These are phyloP conservation scores for Struthio camelus DNA, from an alignment of 2,113 vertebrate genomes.

Conservation along the genomic window DNA sequence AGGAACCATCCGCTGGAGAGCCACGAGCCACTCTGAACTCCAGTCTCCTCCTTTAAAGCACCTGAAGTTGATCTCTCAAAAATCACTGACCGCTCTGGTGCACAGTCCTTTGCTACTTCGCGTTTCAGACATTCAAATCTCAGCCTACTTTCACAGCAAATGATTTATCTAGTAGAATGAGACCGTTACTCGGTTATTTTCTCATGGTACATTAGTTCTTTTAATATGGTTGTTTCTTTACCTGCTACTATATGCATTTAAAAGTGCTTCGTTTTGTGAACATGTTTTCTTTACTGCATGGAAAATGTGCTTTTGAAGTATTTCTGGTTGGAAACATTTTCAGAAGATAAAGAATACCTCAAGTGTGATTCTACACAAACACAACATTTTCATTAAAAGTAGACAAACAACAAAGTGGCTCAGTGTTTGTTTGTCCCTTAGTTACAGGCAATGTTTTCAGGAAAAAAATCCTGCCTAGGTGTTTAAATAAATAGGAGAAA, in stretches of 20 bases:
- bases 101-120: not conserved
- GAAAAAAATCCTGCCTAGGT: not conserved
- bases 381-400: conserved; percentile 31
- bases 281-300: not conserved
- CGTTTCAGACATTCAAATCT: not conserved
- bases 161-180: not conserved
- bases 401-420: conserved; percentile 10
- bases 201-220: not conserved
- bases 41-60: not conserved
- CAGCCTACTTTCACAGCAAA: not conserved
- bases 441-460: not conserved
- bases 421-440: not conserved
- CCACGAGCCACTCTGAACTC: fast-evolving
- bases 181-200: not conserved
- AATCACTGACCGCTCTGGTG: not conserved
- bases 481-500: conserved; percentile 47
- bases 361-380: conserved; percentile 21
- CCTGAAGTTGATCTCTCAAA: not conserved
- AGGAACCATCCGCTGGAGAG: not conserved
- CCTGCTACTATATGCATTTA: not conserved
- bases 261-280: conserved; percentile 7
- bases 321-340: conserved; percentile 55
- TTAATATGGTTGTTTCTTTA: not conserved
- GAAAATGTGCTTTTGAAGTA: conserved; percentile 37
- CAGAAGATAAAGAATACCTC: conserved; percentile 54